A percentile compares a stretch with the other conserved stretches of the same genome.
Conservation (phyloP, 1,140 invertebrate genomes). For the Pseudoatta argentina region DNA sequence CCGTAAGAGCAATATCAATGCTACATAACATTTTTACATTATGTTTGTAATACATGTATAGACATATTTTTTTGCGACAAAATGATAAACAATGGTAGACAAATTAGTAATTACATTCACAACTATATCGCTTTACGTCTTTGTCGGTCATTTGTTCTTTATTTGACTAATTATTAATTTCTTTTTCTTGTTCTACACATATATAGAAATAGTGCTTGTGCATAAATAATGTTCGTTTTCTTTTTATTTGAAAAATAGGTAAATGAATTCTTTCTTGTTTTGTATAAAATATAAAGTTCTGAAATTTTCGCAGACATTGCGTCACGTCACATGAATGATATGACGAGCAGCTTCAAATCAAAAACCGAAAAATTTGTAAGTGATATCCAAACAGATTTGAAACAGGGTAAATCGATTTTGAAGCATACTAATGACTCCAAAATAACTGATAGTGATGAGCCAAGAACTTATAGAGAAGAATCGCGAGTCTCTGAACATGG, state of each 20-base stretch:
- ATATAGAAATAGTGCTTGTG: not conserved
- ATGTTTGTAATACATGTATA: not conserved
- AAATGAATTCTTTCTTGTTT: conserved; percentile 56
- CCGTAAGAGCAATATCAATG: conserved; percentile 80
- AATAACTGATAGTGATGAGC: conserved; percentile 85
- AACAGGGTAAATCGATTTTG: conserved; percentile 87
- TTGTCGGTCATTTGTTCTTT: not conserved
- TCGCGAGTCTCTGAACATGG: conserved; percentile 90
- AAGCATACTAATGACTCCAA: conserved; percentile 83
- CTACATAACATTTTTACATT: conserved; percentile 46
- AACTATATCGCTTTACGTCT: conserved; percentile 2
- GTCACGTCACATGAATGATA: conserved; percentile 88
- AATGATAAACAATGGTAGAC: not conserved
- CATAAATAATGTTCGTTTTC: conserved; percentile 31
- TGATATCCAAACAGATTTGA: conserved; percentile 89
- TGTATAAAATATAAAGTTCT: conserved; percentile 69
- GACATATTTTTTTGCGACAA: not conserved
- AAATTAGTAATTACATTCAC: not conserved
- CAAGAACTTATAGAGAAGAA: conserved; percentile 91
- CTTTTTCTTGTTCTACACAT: not conserved
- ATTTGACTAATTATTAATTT: not conserved
- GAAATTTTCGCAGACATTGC: conserved; percentile 87
- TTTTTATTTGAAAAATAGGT: conserved; percentile 22
- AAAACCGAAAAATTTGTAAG: conserved; percentile 90
- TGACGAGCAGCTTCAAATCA: conserved; percentile 90